phyloP scores from a whole-genome alignment of 2,888 invertebrate species.

The Folsomia candida region DNA sequence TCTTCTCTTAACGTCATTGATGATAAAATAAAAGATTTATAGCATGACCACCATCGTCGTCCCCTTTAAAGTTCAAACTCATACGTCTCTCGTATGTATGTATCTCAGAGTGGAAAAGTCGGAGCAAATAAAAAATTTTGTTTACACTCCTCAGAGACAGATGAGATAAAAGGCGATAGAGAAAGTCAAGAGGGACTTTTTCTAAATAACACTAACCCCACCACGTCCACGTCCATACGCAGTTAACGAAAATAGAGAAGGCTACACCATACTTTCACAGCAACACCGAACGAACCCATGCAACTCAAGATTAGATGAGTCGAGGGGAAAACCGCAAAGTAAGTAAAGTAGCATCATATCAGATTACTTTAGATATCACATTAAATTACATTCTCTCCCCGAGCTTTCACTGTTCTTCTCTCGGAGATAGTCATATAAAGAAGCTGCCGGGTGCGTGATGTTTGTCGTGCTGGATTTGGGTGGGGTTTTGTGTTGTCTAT shows the following conservation, averaged over 20 bases:
- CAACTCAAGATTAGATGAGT: slow-evolving; percentile 17
- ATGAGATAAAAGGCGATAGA: slow-evolving; percentile 23
- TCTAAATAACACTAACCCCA: slow-evolving; percentile 13
- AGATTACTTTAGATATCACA: slow-evolving; percentile 47
- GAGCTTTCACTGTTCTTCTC: background rate
- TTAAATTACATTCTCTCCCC: slow-evolving; percentile 36
- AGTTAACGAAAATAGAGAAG: background rate
- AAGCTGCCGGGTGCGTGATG: slow-evolving; percentile 5
- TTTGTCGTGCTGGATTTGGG: background rate
- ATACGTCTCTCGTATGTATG: background rate
- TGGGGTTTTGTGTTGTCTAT: background rate
- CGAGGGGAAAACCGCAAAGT: slow-evolving; percentile 20
- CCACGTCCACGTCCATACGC: background rate
- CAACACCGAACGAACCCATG: background rate
- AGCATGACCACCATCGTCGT: background rate
- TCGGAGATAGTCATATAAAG: slow-evolving; percentile 17
- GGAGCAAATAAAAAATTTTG: slow-evolving; percentile 10
- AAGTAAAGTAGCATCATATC: slow-evolving; percentile 31
- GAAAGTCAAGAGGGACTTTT: slow-evolving; percentile 20
- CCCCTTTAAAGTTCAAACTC: slow-evolving; percentile 6
- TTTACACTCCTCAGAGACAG: slow-evolving; percentile 21
- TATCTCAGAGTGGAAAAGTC: background rate
- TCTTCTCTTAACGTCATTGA: slow-evolving; percentile 11
- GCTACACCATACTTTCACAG: background rate
- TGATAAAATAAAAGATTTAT: slow-evolving; percentile 19